A percentile compares a stretch with the other conserved stretches of the same genome.
phyloP scores from a whole-genome alignment of 2,113 vertebrate genomes.

The Neogobius melanostomus region DNA sequence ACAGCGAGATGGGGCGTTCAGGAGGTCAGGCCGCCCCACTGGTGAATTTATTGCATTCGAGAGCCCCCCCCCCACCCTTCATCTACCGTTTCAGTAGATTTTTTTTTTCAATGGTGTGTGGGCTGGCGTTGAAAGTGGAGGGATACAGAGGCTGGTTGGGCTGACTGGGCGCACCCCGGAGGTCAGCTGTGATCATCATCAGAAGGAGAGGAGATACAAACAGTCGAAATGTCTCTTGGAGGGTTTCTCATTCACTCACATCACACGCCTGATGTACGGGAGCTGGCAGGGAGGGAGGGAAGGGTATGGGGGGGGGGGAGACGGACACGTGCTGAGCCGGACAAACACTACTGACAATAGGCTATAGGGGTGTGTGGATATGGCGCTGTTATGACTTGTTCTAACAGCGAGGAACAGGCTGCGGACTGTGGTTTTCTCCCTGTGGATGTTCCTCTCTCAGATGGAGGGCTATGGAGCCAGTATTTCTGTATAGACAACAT shows the following conservation, averaged over 20 bases:
- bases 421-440: background rate
- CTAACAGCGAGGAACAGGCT: background rate
- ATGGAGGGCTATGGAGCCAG: background rate
- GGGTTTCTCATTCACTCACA: slow-evolving; percentile 26
- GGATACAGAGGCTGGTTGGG: slow-evolving; percentile 52
- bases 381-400: background rate
- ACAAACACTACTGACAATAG: background rate
- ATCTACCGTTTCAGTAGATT: slow-evolving; percentile 7
- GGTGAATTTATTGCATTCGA: slow-evolving; percentile 56
- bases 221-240: slow-evolving; percentile 9
- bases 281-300: background rate
- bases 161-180: slow-evolving; percentile 48
- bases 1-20: slow-evolving; percentile 50
- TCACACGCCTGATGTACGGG: slow-evolving; percentile 24
- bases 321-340: background rate
- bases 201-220: slow-evolving; percentile 33
- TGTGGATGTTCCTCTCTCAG: background rate
- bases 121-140: slow-evolving; percentile 63
- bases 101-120: slow-evolving; percentile 47
- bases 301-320: background rate
- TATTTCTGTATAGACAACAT: too few species aligned
- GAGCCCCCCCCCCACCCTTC: slow-evolving; percentile 48
- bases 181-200: slow-evolving; percentile 58
- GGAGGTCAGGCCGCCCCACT: slow-evolving; percentile 64
- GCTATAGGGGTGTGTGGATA: background rate